These are phyloP conservation scores for Oscheius myriophilus DNA, from an alignment of 2,888 invertebrate species.

Conservation along the genomic window DNA sequence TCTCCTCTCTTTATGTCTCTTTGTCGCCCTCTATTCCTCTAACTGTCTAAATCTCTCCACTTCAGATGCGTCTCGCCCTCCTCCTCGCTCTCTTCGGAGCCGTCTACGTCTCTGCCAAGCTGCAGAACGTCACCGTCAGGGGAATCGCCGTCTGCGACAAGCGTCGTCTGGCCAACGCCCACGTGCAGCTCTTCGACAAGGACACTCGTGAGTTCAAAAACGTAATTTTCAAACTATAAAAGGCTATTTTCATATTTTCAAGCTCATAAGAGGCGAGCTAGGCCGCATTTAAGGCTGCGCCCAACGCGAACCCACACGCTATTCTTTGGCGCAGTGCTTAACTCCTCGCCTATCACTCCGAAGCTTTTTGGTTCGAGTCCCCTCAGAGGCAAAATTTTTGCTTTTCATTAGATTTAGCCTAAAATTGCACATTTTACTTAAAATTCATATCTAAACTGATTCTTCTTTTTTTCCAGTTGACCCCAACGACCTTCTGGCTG, in stretches of 20 bases:
- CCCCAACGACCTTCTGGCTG: slow-evolving; percentile 56
- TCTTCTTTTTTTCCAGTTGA: slow-evolving; percentile 48
- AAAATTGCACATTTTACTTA: background rate
- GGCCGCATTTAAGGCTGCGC: too few relatives aligned
- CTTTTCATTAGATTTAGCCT: too few relatives aligned
- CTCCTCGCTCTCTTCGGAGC: slow-evolving; percentile 31
- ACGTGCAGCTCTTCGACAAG: slow-evolving; percentile 53
- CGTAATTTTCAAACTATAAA: background rate
- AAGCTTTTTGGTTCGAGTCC: too few relatives aligned
- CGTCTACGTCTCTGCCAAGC: slow-evolving; percentile 33
- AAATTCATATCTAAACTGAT: background rate
- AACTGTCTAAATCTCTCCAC: too few relatives aligned
- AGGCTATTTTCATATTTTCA: too few relatives aligned
- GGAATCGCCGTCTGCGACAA: slow-evolving; percentile 59
- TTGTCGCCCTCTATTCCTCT: too few relatives aligned
- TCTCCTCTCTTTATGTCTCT: too few relatives aligned
- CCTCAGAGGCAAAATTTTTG: too few relatives aligned
- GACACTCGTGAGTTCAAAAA: slow-evolving; percentile 57
- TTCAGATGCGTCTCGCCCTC: slow-evolving; percentile 20
- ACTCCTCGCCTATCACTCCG: too few relatives aligned
- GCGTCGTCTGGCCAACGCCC: slow-evolving; percentile 50
- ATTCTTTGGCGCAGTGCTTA: too few relatives aligned
- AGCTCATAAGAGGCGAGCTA: too few relatives aligned
- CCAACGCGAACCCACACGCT: background rate
- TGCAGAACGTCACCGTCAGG: slow-evolving; percentile 57